A percentile compares a stretch with the other conserved stretches of the same genome.
phyloP scores from a whole-genome alignment of 2,797 vertebrate genomes.

The Chiloscyllium punctatum region DNA sequence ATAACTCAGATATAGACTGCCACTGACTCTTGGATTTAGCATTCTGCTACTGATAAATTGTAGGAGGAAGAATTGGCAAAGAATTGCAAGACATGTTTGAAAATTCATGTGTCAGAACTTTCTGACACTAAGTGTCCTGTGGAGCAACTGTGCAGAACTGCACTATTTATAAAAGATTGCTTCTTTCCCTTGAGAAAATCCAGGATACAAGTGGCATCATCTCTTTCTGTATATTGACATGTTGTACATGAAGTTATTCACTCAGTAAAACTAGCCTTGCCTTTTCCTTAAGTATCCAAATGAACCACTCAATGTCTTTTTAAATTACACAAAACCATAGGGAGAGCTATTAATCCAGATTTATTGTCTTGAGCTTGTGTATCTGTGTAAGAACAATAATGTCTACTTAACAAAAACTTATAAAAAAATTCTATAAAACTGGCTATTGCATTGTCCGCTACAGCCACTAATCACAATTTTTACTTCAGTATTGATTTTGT shows the following conservation, averaged over 20 bases:
- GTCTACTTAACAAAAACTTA: neutral
- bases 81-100: neutral
- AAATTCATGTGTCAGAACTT: neutral
- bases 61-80: too few relatives aligned
- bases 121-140: neutral
- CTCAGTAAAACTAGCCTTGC: too few relatives aligned
- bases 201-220: neutral
- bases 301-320: too few relatives aligned
- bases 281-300: neutral
- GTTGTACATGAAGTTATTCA: neutral
- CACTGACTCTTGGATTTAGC: neutral
- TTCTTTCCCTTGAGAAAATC: neutral
- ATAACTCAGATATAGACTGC: neutral
- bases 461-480: neutral
- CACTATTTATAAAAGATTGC: neutral
- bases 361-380: neutral
- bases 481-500: constrained; percentile 20
- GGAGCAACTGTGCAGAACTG: neutral
- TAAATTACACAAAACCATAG: neutral
- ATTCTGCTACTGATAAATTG: neutral
- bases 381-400: neutral
- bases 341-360: neutral
- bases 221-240: neutral
- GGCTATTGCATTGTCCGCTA: neutral
- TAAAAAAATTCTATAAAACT: neutral